phyloP scores from a whole-genome alignment of 1,140 invertebrate species.

The Phortica variegata region DNA sequence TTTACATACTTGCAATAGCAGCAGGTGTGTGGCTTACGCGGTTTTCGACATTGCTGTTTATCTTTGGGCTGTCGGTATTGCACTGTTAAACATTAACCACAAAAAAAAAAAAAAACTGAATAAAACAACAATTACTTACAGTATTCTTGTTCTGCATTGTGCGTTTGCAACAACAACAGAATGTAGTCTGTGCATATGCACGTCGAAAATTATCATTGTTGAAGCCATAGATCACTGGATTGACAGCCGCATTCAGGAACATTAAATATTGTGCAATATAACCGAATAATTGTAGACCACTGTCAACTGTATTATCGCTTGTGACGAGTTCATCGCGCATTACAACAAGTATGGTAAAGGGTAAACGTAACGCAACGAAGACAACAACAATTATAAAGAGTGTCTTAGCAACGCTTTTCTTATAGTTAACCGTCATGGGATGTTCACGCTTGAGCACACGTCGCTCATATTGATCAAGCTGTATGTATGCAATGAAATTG shows the following conservation, averaged over 20 bases:
- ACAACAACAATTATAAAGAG: slow-evolving; percentile 69
- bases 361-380: slow-evolving; percentile 68
- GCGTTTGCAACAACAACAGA: no score
- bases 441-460: slow-evolving; percentile 60
- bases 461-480: slow-evolving; percentile 65
- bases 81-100: no score
- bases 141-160: no score
- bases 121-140: no score
- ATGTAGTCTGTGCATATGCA: slow-evolving; percentile 58
- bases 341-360: slow-evolving; percentile 69
- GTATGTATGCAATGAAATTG: background rate
- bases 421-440: slow-evolving; percentile 63
- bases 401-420: slow-evolving; percentile 67
- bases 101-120: no score
- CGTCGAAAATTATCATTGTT: slow-evolving; percentile 68
- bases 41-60: background rate
- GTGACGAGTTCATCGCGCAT: slow-evolving; percentile 60
- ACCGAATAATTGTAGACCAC: slow-evolving; percentile 62
- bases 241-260: slow-evolving; percentile 70
- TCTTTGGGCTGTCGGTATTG: background rate
- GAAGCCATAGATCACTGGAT: slow-evolving; percentile 74
- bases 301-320: slow-evolving; percentile 51
- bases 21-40: slow-evolving; percentile 7
- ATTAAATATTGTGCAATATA: slow-evolving; percentile 69
- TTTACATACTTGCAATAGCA: slow-evolving; percentile 36